Evolutionary conservation across 2,113 vertebrate genomes (phyloP).

Genomic region (Bujurquina vittata): DNA sequence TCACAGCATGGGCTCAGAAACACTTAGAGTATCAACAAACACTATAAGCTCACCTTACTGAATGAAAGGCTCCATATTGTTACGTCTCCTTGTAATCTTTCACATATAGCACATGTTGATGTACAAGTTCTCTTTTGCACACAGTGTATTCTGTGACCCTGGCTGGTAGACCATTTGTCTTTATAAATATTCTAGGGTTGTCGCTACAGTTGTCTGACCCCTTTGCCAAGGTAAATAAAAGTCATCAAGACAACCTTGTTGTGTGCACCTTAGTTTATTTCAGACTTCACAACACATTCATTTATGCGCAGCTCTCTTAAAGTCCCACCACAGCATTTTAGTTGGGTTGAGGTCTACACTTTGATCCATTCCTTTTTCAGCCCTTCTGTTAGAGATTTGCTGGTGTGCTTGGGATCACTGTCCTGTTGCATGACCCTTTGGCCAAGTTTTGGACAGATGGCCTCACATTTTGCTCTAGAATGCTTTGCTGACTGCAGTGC

Average conservation of each 20-base stretch:
- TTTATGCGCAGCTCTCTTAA: neutral
- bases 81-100: neutral
- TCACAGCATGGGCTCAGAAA: neutral
- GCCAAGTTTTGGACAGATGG: neutral
- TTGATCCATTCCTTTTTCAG: neutral
- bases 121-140: neutral
- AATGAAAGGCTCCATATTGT: neutral
- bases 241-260: neutral
- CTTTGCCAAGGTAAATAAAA: neutral
- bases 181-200: neutral
- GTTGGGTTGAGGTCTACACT: neutral
- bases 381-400: neutral
- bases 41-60: neutral
- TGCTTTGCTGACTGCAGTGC: neutral
- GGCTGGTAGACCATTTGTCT: neutral
- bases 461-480: neutral
- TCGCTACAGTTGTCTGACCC: neutral
- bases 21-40: neutral
- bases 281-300: neutral
- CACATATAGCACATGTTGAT: neutral
- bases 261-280: neutral
- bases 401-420: neutral
- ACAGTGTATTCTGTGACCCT: neutral
- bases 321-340: neutral
- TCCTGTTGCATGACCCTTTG: neutral